A percentile compares a stretch with the other conserved stretches of the same genome.
phyloP scores from a whole-genome alignment of 1,140 invertebrate genomes.

The Fopius arisanus region DNA sequence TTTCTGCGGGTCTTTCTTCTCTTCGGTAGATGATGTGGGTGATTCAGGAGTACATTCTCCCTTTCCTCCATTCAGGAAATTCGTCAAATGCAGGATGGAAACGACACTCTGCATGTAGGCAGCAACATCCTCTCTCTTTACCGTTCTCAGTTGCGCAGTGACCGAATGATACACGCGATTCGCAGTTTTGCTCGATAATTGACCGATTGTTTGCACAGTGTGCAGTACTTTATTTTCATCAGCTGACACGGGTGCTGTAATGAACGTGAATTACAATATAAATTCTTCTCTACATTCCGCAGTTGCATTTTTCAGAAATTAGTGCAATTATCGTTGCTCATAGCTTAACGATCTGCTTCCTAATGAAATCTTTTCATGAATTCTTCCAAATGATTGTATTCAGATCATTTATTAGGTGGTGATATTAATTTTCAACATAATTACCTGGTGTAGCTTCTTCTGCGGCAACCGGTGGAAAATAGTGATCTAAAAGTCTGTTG shows the following conservation, averaged over 20 bases:
- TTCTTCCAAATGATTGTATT: no score
- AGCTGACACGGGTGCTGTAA: conserved; percentile 68
- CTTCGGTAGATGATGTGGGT: background rate
- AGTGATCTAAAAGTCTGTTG: conserved; percentile 74
- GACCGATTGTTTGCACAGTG: conserved; percentile 76
- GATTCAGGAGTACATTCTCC: background rate
- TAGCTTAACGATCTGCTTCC: background rate
- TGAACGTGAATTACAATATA: conserved; percentile 20
- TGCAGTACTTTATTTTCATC: conserved; percentile 75
- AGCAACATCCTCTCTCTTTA: conserved; percentile 72
- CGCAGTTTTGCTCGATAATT: conserved; percentile 76
- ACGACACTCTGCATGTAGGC: conserved; percentile 72
- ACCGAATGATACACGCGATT: conserved; percentile 76
- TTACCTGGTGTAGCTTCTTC: conserved; percentile 66
- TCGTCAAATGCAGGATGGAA: conserved; percentile 72
- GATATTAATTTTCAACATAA: conserved; percentile 23
- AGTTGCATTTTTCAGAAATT: background rate
- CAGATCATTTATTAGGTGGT: no score
- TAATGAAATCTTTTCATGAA: background rate
- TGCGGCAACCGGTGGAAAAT: conserved; percentile 69
- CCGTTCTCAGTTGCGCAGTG: conserved; percentile 69
- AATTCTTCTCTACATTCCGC: background rate
- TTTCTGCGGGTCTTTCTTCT: background rate
- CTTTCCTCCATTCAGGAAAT: conserved; percentile 63
- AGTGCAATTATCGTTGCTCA: background rate